Conservation (phyloP, 2,888 invertebrate species). For the Rhagonycha lutea region DNA sequence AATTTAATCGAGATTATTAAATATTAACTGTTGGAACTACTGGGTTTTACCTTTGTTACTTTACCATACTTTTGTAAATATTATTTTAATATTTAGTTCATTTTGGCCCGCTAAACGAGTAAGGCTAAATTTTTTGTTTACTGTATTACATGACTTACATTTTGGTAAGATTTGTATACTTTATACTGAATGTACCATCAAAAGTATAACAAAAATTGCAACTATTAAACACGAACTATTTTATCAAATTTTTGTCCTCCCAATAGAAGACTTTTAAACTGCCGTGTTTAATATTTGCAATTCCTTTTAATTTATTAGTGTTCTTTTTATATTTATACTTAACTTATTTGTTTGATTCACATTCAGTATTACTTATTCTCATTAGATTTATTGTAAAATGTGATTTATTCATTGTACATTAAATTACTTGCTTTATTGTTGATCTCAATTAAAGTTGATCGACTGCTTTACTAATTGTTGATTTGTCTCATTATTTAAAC, state of each 20-base stretch:
- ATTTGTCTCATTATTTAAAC: background rate
- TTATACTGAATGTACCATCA: background rate
- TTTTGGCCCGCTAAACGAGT: conserved; percentile 36
- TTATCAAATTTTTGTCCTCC: background rate
- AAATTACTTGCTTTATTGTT: conserved; percentile 50
- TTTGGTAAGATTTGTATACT: background rate
- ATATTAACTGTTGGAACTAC: background rate
- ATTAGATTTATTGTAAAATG: conserved; percentile 43
- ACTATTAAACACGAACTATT: background rate
- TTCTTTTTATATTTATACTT: background rate
- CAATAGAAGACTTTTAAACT: background rate
- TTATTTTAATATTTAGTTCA: background rate
- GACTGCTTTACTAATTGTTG: conserved; percentile 44
- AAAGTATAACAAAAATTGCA: background rate
- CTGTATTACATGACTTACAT: background rate
- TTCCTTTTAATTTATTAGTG: background rate
- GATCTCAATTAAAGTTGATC: conserved; percentile 51
- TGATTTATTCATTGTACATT: conserved; percentile 50
- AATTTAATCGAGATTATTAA: background rate
- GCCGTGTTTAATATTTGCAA: background rate
- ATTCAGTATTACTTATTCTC: conserved; percentile 37
- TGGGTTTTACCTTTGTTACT: background rate
- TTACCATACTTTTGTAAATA: background rate
- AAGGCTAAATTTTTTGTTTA: conserved; percentile 36
- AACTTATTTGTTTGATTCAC: conserved; percentile 11